Evolutionary conservation across 2,888 invertebrate species (phyloP).

Genomic region (Slavum lentiscoides): DNA sequence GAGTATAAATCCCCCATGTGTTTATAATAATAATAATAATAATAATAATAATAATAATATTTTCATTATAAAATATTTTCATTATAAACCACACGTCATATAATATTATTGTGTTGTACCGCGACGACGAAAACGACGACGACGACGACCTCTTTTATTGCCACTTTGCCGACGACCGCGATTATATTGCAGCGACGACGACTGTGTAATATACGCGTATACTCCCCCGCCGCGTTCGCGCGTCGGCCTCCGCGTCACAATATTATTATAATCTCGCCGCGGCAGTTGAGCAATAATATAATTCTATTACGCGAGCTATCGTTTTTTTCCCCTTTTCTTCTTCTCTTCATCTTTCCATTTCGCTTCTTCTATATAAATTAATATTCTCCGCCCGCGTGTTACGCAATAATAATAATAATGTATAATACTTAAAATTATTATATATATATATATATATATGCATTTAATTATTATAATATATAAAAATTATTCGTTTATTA

Average conservation of each 20-base stretch:
- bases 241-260: neutral
- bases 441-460: too few relatives aligned
- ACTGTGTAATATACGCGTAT: too few relatives aligned
- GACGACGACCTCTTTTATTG: neutral
- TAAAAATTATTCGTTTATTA: neutral
- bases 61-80: too few relatives aligned
- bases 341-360: neutral
- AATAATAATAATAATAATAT: too few relatives aligned
- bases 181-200: too few relatives aligned
- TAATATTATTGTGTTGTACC: too few relatives aligned
- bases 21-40: too few relatives aligned
- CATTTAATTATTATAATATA: too few relatives aligned
- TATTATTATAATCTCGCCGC: neutral
- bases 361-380: neutral
- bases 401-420: neutral
- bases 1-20: too few relatives aligned
- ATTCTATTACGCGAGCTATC: neutral
- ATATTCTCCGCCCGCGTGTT: neutral
- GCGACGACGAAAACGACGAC: too few relatives aligned
- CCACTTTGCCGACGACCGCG: neutral
- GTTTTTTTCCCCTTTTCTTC: neutral
- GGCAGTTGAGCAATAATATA: conserved; percentile 1
- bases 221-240: conserved; percentile 22
- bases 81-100: too few relatives aligned
- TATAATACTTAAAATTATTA: too few relatives aligned